Evolutionary conservation across 1,140 invertebrate genomes (phyloP).

Genomic region (Apocrypta bakeri): DNA sequence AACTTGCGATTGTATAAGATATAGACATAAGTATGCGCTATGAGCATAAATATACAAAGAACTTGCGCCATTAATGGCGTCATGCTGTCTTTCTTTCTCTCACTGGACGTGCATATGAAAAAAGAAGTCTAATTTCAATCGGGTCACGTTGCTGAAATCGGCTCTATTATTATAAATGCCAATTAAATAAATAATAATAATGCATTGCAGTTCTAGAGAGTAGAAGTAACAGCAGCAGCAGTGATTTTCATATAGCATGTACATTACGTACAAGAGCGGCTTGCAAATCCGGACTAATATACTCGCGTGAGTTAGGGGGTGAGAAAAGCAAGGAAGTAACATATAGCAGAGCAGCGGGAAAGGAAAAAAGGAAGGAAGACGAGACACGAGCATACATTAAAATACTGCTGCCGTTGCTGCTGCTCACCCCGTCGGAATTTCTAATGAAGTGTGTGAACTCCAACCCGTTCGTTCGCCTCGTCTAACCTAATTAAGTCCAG

Average conservation of each 20-base stretch:
- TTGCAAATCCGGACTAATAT: slow-evolving; percentile 13
- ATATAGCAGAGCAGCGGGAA: neutral
- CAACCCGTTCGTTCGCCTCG: slow-evolving; percentile 49
- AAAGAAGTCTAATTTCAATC: slow-evolving; percentile 49
- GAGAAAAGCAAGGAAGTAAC: slow-evolving; percentile 22
- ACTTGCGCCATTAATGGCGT: too few relatives aligned
- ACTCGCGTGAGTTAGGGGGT: neutral
- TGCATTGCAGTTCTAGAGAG: too few relatives aligned
- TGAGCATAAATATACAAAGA: too few relatives aligned
- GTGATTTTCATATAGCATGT: slow-evolving; percentile 32
- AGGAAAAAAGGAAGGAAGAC: slow-evolving; percentile 11
- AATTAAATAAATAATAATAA: slow-evolving; percentile 49
- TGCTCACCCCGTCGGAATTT: slow-evolving; percentile 50
- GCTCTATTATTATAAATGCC: slow-evolving; percentile 10
- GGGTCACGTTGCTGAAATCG: slow-evolving; percentile 45
- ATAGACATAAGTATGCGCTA: too few relatives aligned
- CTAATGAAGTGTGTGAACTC: slow-evolving; percentile 61
- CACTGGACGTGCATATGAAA: slow-evolving; percentile 50
- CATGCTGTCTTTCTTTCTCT: too few relatives aligned
- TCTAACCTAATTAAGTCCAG: slow-evolving; percentile 62
- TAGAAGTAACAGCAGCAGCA: neutral
- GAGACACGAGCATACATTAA: slow-evolving; percentile 35
- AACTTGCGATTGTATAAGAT: too few relatives aligned
- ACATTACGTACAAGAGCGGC: neutral
- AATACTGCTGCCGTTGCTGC: slow-evolving; percentile 17